These are phyloP conservation scores for Enteromius treurensis DNA, from an alignment of 2,797 vertebrate genomes.

Conservation along the genomic window DNA sequence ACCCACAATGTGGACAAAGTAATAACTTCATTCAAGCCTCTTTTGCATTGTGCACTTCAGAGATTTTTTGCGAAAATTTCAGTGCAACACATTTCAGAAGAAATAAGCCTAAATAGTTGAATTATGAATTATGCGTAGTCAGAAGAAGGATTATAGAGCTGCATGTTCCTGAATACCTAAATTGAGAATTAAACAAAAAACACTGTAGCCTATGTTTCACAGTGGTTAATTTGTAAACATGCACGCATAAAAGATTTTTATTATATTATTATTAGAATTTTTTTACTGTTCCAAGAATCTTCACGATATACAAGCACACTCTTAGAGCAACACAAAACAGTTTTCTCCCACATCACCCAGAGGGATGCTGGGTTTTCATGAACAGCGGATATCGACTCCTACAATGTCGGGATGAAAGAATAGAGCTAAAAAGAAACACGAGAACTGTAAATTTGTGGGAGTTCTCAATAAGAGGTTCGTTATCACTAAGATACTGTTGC, in stretches of 20 bases:
- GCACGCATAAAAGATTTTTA: not conserved
- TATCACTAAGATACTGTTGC: constrained; percentile 77
- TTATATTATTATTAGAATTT: not conserved
- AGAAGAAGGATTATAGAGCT: constrained; percentile 18
- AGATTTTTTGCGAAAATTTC: not conserved
- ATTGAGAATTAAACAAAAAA: constrained; percentile 16
- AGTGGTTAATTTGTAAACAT: constrained; percentile 11
- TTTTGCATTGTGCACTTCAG: constrained; percentile 14
- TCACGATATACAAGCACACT: constrained; percentile 47
- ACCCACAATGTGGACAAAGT: not conserved
- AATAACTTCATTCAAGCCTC: constrained; percentile 10
- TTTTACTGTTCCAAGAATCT: not conserved
- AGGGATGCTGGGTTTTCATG: constrained; percentile 21
- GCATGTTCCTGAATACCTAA: constrained; percentile 5
- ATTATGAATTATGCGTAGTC: constrained; percentile 3
- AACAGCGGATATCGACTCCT: constrained; percentile 57
- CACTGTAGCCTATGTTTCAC: not conserved
- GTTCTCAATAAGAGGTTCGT: constrained; percentile 67
- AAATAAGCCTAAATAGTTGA: constrained; percentile 16
- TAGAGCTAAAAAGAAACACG: constrained; percentile 62
- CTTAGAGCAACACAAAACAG: not conserved
- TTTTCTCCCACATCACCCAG: constrained; percentile 31
- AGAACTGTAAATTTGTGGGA: constrained; percentile 64
- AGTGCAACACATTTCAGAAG: not conserved
- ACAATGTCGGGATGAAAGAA: constrained; percentile 57